Conservation (phyloP, 2,113 vertebrate species). For the Blennius ocellaris region DNA sequence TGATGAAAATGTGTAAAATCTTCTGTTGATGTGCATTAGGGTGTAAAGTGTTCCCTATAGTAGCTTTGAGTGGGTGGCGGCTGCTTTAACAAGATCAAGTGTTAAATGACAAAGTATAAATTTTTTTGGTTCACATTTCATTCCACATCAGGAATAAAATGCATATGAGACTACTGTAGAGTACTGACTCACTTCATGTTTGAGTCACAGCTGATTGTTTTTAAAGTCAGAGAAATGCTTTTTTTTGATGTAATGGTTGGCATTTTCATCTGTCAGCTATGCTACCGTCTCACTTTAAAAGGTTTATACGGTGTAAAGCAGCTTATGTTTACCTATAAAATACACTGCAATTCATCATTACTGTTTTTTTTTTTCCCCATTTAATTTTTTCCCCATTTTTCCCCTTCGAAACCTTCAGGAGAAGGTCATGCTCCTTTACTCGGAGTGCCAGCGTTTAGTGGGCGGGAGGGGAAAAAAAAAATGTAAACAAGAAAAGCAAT, state of each 20-base stretch:
- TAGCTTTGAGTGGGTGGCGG: too few species aligned
- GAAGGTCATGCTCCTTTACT: conserved; percentile 15
- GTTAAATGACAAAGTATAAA: too few species aligned
- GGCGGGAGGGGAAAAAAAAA: neutral
- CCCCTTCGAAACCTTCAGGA: neutral
- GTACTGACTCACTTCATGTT: conserved; percentile 39
- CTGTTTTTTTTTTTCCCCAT: neutral
- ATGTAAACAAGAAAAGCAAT: conserved; percentile 25
- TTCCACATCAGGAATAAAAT: conserved; percentile 31
- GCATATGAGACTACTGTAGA: conserved; percentile 16
- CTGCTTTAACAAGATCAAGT: too few species aligned
- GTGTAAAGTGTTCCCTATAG: too few species aligned
- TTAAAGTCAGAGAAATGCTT: conserved; percentile 8
- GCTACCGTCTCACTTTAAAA: conserved; percentile 2
- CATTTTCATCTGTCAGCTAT: conserved; percentile 23
- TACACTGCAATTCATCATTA: conserved; percentile 7
- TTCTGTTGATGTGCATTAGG: too few species aligned
- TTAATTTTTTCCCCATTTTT: neutral
- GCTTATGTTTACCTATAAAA: neutral
- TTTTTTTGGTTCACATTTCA: neutral
- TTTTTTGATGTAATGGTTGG: conserved; percentile 4
- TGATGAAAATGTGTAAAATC: too few species aligned
- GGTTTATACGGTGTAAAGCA: conserved; percentile 17
- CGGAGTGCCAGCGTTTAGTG: neutral
- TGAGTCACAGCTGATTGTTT: conserved; percentile 26